These are phyloP conservation scores for Lasioglossum morio DNA, from an alignment of 2,888 invertebrate genomes.

Conservation along the genomic window DNA sequence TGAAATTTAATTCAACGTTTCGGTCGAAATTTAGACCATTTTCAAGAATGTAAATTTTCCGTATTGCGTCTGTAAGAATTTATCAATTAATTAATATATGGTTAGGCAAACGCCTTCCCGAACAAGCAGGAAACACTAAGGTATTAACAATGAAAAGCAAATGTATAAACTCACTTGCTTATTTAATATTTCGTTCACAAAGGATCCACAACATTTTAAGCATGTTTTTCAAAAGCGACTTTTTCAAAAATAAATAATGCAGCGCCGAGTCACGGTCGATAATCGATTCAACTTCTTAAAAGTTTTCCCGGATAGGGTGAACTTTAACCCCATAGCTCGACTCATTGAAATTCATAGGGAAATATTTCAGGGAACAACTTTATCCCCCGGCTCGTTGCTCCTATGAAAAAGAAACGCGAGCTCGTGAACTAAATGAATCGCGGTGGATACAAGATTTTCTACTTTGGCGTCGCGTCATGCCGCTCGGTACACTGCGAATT, in stretches of 20 bases:
- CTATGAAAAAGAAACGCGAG: neutral
- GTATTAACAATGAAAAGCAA: too few species aligned
- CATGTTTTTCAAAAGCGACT: too few species aligned
- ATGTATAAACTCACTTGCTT: too few species aligned
- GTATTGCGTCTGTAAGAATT: too few species aligned
- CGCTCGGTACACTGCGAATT: neutral
- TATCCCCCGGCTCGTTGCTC: neutral
- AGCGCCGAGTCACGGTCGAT: neutral
- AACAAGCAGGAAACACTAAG: too few species aligned
- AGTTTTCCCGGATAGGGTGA: conserved; percentile 11
- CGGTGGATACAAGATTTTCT: conserved; percentile 19
- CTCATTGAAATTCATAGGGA: conserved; percentile 27
- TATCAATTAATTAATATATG: too few species aligned
- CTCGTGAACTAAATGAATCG: conserved; percentile 15
- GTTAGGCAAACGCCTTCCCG: too few species aligned
- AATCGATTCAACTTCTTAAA: neutral
- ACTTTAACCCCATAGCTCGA: conserved; percentile 15
- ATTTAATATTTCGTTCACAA: too few species aligned
- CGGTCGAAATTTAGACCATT: too few species aligned
- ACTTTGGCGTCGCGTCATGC: neutral
- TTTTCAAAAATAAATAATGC: neutral
- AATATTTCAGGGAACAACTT: conserved; percentile 14
- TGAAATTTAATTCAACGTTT: too few species aligned
- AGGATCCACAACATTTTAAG: too few species aligned
- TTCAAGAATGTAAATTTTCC: too few species aligned